Conservation (phyloP, 2,113 vertebrate genomes). For the Prionailurus bengalensis region DNA sequence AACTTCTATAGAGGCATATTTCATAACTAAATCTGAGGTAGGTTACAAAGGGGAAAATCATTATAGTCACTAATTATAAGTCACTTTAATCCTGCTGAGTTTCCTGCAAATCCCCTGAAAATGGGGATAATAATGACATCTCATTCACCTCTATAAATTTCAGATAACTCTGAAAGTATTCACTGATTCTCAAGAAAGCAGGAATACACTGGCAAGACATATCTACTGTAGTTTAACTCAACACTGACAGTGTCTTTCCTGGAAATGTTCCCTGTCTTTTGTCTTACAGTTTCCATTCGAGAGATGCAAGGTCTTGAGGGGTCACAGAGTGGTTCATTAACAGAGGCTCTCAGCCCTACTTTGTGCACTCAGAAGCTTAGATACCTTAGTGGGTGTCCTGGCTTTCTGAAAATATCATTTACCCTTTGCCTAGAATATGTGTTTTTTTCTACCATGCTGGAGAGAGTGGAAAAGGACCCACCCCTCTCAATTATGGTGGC, state of each 20-base stretch:
- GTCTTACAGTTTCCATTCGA: neutral
- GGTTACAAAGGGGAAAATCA: neutral
- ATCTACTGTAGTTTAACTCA: neutral
- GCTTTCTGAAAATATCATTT: constrained; percentile 42
- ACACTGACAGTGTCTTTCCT: neutral
- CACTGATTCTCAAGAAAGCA: neutral
- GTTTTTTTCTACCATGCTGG: constrained; percentile 3
- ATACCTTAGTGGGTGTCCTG: neutral
- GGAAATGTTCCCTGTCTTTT: neutral
- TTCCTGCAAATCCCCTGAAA: constrained; percentile 9
- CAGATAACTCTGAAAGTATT: neutral
- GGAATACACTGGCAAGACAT: neutral
- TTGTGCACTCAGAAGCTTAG: neutral
- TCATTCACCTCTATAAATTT: constrained; percentile 43
- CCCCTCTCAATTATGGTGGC: neutral
- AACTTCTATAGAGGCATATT: neutral
- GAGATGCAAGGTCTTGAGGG: neutral
- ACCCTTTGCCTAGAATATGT: neutral
- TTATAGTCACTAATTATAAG: constrained; percentile 5
- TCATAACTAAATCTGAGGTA: neutral
- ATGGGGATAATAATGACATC: neutral
- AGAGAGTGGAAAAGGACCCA: neutral
- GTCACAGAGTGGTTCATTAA: neutral
- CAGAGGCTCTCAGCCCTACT: neutral
- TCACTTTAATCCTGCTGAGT: neutral